Evolutionary conservation across 2,888 invertebrate genomes (phyloP).

Genomic region (Drosophila macrothrix): DNA sequence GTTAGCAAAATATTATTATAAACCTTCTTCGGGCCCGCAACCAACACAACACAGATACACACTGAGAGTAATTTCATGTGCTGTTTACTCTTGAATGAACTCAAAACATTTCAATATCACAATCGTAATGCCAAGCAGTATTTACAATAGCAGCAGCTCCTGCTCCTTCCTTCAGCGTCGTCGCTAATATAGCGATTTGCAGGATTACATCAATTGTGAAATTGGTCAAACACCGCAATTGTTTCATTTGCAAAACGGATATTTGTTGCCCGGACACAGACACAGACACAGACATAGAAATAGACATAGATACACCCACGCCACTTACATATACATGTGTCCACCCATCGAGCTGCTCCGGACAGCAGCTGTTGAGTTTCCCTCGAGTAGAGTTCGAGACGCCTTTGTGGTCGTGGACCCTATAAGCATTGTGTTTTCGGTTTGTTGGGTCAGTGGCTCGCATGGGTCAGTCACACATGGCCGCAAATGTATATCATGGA

Average conservation of each 20-base stretch:
- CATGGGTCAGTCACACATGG: conserved; percentile 44
- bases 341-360: conserved; percentile 11
- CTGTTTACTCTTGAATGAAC: conserved; percentile 84
- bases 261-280: conserved; percentile 70
- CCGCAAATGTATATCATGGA: conserved; percentile 51
- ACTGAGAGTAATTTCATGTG: conserved; percentile 58
- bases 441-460: conserved; percentile 21
- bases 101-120: conserved; percentile 80
- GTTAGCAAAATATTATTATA: conserved; percentile 83
- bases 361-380: conserved; percentile 75
- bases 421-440: conserved; percentile 33
- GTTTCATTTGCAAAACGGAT: conserved; percentile 85
- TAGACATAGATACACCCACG: conserved; percentile 44
- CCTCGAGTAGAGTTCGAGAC: conserved; percentile 60
- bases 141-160: conserved; percentile 21
- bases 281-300: conserved; percentile 23
- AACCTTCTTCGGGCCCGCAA: conserved; percentile 68
- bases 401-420: conserved; percentile 42
- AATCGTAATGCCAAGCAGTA: conserved; percentile 61
- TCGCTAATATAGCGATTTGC: conserved; percentile 77
- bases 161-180: conserved; percentile 23
- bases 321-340: conserved; percentile 18
- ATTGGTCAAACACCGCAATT: conserved; percentile 84
- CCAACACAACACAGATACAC: conserved; percentile 59
- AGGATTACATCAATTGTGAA: conserved; percentile 83